phyloP scores from a whole-genome alignment of 2,888 invertebrate genomes.

The Drosophila algonquin region DNA sequence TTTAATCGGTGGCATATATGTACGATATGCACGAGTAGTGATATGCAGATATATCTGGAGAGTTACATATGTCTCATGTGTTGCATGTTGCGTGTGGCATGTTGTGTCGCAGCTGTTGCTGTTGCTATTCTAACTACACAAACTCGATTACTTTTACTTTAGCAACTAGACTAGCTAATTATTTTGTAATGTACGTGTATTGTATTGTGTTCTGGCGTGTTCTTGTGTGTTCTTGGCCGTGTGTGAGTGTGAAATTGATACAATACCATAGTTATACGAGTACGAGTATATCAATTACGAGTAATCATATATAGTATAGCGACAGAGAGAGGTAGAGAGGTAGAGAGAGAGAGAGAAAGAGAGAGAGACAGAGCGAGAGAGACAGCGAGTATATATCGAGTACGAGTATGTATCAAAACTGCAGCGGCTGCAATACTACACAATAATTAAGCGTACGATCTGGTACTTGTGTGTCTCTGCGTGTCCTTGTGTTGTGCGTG shows the following conservation, averaged over 20 bases:
- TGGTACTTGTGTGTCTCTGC: conserved; percentile 22
- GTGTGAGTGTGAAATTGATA: conserved; percentile 24
- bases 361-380: conserved; percentile 37
- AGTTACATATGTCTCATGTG: conserved; percentile 26
- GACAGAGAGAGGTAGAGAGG: conserved; percentile 42
- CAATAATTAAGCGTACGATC: conserved; percentile 66
- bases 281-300: conserved; percentile 49
- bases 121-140: conserved; percentile 49
- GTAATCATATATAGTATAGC: conserved; percentile 49
- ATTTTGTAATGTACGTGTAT: conserved; percentile 24
- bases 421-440: conserved; percentile 73
- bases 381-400: conserved; percentile 39
- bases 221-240: conserved; percentile 30
- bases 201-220: conserved; percentile 22
- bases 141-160: conserved; percentile 44
- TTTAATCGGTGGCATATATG: conserved; percentile 19
- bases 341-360: conserved; percentile 32
- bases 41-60: conserved; percentile 2
- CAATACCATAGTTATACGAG: conserved; percentile 40
- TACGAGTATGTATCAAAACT: conserved; percentile 58
- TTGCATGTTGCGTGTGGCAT: conserved; percentile 12
- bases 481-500: conserved; percentile 8
- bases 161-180: conserved; percentile 44
- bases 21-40: neutral
- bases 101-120: conserved; percentile 3